These are phyloP conservation scores for Bos indicus DNA, from an alignment of 2,113 vertebrate species.

Conservation along the genomic window DNA sequence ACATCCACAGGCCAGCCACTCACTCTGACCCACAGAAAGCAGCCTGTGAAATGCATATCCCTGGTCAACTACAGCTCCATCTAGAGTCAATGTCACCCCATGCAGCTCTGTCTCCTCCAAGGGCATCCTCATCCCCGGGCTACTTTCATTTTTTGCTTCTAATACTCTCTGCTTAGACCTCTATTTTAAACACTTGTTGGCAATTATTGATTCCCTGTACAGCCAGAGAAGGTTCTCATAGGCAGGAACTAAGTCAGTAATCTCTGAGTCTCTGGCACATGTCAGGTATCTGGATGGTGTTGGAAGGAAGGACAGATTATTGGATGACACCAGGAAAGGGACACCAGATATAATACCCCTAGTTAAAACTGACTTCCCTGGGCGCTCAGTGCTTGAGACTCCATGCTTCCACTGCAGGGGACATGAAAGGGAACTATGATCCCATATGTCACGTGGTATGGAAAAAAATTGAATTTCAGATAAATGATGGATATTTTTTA, in stretches of 20 bases:
- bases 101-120: neutral
- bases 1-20: neutral
- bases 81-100: fast-evolving
- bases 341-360: neutral
- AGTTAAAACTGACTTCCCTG: neutral
- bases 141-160: neutral
- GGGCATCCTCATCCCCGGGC: neutral
- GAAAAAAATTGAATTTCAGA: neutral
- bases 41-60: neutral
- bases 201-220: neutral
- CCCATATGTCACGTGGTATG: neutral
- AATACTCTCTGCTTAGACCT: neutral
- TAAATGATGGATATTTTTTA: neutral
- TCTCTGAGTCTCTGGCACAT: neutral
- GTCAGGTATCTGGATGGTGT: neutral
- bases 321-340: neutral
- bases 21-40: neutral
- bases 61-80: neutral
- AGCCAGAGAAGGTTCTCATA: neutral
- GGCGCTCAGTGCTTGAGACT: neutral
- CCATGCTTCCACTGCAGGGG: neutral
- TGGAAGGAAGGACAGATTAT: neutral
- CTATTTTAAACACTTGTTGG: neutral
- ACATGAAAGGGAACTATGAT: neutral
- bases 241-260: neutral